Evolutionary conservation across 2,888 invertebrate genomes (phyloP).

Genomic region (Drosophila flavopinicola): DNA sequence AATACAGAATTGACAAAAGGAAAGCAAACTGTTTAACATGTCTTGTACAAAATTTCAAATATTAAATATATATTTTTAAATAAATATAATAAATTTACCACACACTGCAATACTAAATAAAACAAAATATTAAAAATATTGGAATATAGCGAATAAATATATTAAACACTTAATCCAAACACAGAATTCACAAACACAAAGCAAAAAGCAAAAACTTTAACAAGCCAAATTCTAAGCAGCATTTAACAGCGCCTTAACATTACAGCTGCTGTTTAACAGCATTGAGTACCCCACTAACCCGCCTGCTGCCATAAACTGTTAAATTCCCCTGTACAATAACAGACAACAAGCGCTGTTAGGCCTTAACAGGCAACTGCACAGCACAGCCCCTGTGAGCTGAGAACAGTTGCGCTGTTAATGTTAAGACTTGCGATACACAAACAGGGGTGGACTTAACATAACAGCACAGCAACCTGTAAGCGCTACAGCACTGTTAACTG

Average conservation of each 20-base stretch:
- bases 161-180: background rate
- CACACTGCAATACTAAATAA: too few species aligned
- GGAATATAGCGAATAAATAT: too few species aligned
- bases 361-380: constrained; percentile 8
- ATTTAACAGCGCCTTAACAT: constrained; percentile 14
- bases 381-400: constrained; percentile 38
- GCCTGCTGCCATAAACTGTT: constrained; percentile 25
- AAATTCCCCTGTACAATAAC: constrained; percentile 15
- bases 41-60: too few species aligned
- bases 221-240: background rate
- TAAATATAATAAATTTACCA: too few species aligned
- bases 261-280: background rate
- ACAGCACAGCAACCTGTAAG: constrained; percentile 8
- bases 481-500: background rate
- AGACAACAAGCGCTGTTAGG: background rate
- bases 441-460: constrained; percentile 21
- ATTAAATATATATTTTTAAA: too few species aligned
- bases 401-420: constrained; percentile 53
- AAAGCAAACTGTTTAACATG: too few species aligned
- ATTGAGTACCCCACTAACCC: background rate
- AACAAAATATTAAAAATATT: too few species aligned
- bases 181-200: background rate
- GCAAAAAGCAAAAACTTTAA: background rate
- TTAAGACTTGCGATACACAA: constrained; percentile 36
- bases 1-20: too few species aligned